These are phyloP conservation scores for Cerastis rubricosa DNA, from an alignment of 2,888 invertebrate genomes.

Conservation along the genomic window DNA sequence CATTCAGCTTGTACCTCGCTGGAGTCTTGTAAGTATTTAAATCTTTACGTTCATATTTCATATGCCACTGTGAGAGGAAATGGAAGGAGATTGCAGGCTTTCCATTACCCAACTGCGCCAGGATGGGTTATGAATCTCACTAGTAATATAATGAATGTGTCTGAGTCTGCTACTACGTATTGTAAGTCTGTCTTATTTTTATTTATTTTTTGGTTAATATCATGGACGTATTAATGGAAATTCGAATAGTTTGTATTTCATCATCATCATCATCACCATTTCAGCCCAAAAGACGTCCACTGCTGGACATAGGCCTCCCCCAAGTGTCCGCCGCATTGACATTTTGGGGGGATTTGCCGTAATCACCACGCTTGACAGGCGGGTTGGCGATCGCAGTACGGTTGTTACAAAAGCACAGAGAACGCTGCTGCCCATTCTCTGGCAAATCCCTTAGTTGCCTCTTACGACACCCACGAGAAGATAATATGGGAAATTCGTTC, in stretches of 20 bases:
- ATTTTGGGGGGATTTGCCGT: too few species aligned
- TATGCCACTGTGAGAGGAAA: conserved; percentile 1
- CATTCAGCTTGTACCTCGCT: conserved; percentile 44
- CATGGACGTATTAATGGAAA: not conserved
- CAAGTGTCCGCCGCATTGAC: too few species aligned
- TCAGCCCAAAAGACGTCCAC: too few species aligned
- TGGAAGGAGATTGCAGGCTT: conserved; percentile 15
- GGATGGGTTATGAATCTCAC: conserved; percentile 2
- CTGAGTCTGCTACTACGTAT: not conserved
- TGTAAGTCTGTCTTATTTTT: not conserved
- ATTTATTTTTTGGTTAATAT: not conserved
- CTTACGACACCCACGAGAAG: too few species aligned
- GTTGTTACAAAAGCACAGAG: too few species aligned
- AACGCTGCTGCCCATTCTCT: too few species aligned
- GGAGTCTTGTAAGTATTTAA: conserved; percentile 51
- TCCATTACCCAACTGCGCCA: not conserved
- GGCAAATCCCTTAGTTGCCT: too few species aligned
- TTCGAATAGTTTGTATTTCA: not conserved
- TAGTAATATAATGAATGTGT: not conserved
- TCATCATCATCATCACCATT: not conserved
- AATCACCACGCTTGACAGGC: too few species aligned
- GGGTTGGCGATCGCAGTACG: too few species aligned
- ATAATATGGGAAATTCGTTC: too few species aligned
- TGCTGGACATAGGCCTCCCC: too few species aligned
- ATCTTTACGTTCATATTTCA: conserved; percentile 37